Evolutionary conservation across 1,140 invertebrate species (phyloP), one percentile per base, ranked within the genome.

Genomic region (Halesus radiatus): DNA sequence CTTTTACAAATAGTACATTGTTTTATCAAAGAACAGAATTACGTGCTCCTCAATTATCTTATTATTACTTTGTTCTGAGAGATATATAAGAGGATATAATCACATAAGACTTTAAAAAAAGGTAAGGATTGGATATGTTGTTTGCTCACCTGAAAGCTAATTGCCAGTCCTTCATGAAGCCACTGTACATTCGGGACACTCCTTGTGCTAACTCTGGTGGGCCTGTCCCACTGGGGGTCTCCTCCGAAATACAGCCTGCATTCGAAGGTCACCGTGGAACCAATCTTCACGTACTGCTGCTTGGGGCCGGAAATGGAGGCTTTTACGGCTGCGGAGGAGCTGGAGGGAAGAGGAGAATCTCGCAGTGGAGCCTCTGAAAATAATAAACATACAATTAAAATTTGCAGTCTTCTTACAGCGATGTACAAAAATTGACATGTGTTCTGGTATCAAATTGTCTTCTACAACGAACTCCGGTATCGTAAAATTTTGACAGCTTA

Each of bases 171-270:
- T 16, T 84, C 84, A 29, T 85, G 85, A 18, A 81, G 62, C 88
- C 88, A 88, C 53, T 81, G 84, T 4, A 88, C 81, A 52, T 85
- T 74, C 22, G 87, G 85, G 54, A 88, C 73, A 53, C 66, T 58
- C 10, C 77, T 72, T 1, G 58, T 60, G 10, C 45, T 32, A 20
- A 83, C 76, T 58, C 82, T 81, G 8, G 70, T 68, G 10, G 75
- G 77, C 37, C 77, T 66, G 32, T 80, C 76, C 74, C 53, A 79
- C 3, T 81, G 18, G 0, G 45, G 37, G 18, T 56, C 53, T 8
- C 45, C 29, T 68, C 82, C 83, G 80, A 84, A 86, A 85, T 82
- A 85, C 85, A 83, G 86, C 87, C 77, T 86, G 82, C 88, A 88
- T 73, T 85, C 84, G 52, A 89, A 85, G 79, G 83, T 85, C 53